Conservation (phyloP, 1,140 invertebrate genomes). For the Drosophila burlai region DNA sequence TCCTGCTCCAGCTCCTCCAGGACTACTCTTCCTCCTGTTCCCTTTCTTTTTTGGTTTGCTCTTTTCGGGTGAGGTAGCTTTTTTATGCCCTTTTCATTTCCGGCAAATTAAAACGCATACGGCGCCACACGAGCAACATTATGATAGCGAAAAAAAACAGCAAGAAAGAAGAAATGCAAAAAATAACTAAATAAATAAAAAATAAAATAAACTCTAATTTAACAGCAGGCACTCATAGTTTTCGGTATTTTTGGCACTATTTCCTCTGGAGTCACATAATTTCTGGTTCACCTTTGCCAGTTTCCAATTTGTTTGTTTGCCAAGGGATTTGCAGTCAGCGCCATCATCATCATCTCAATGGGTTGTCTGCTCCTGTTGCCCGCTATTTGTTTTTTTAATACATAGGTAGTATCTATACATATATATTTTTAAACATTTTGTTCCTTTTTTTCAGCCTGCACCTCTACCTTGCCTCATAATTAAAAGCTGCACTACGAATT, state of each 20-base stretch:
- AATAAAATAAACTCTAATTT: slow-evolving; percentile 38
- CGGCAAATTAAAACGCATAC: slow-evolving; percentile 72
- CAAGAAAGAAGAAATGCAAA: neutral
- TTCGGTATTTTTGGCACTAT: slow-evolving; percentile 6
- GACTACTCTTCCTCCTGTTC: neutral
- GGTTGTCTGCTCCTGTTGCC: slow-evolving; percentile 24
- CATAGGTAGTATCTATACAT: neutral
- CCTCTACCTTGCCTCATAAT: slow-evolving; percentile 67
- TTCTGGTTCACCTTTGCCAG: slow-evolving; percentile 43
- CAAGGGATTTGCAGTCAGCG: slow-evolving; percentile 35
- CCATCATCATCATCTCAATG: slow-evolving; percentile 36
- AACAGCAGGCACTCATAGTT: slow-evolving; percentile 6
- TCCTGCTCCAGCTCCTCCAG: slow-evolving; percentile 5
- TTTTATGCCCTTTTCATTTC: slow-evolving; percentile 62
- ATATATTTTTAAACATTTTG: neutral
- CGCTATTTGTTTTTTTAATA: slow-evolving; percentile 7
- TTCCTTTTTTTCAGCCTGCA: slow-evolving; percentile 6
- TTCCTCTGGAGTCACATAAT: slow-evolving; percentile 50
- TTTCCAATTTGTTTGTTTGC: slow-evolving; percentile 46
- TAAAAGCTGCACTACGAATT: slow-evolving; percentile 81
- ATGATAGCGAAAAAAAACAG: neutral
- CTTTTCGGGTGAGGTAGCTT: slow-evolving; percentile 30
- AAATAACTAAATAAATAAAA: neutral
- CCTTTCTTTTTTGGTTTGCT: slow-evolving; percentile 2
- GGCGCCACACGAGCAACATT: slow-evolving; percentile 20